A percentile compares a stretch with the other conserved stretches of the same genome.
These are phyloP conservation scores for Gallinago undulata DNA, from an alignment of 2,113 vertebrate species.

Conservation along the genomic window DNA sequence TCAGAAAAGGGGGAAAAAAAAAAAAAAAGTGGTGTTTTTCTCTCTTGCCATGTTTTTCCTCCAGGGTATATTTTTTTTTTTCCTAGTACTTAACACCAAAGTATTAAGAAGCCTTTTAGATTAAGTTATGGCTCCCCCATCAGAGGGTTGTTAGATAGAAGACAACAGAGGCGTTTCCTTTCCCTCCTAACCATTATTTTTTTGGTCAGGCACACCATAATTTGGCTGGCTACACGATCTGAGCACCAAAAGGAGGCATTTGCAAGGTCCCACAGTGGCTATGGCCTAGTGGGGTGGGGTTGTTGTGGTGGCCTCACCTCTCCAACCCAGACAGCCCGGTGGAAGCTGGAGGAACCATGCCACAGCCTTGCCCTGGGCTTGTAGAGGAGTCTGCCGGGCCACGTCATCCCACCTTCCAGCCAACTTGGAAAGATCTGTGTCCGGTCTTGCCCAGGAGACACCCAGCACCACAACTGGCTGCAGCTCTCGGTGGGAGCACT, in stretches of 20 bases:
- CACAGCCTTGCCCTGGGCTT: neutral
- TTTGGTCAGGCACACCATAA: neutral
- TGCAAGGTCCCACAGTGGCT: neutral
- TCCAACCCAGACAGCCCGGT: neutral
- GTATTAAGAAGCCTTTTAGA: too few species aligned
- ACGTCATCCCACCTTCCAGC: neutral
- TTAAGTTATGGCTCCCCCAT: neutral
- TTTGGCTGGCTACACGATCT: neutral
- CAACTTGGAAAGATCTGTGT: neutral
- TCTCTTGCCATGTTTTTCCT: neutral
- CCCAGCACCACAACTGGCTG: neutral
- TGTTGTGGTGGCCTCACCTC: neutral
- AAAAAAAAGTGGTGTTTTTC: neutral
- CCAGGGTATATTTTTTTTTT: neutral
- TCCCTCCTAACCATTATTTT: neutral
- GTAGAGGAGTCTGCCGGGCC: neutral
- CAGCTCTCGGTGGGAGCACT: neutral
- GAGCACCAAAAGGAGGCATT: neutral
- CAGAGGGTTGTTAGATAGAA: neutral
- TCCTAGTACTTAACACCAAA: neutral
- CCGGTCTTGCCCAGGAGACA: neutral
- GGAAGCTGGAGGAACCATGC: neutral
- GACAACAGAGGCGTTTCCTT: neutral
- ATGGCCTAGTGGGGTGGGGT: too few species aligned
- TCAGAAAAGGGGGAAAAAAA: neutral